Evolutionary conservation across 2,797 vertebrate species (phyloP).

Genomic region (Cyclopterus lumpus): DNA sequence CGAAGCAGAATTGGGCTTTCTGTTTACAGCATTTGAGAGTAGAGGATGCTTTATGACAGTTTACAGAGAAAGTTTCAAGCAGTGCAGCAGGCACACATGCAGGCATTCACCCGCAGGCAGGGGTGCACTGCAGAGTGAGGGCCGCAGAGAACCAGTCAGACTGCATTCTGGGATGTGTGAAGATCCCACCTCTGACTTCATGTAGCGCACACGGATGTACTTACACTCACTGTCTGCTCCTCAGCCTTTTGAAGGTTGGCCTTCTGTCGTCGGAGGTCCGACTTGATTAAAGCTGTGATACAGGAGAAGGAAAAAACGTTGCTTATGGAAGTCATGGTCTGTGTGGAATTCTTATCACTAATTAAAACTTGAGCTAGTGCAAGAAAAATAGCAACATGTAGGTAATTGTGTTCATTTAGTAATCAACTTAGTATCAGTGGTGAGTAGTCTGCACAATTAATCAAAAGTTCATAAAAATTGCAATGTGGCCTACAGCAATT

Average conservation of each 20-base stretch:
- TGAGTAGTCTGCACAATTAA: not conserved
- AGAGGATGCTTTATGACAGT: slow-evolving; percentile 12
- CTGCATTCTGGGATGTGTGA: slow-evolving; percentile 5
- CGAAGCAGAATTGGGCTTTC: slow-evolving; percentile 22
- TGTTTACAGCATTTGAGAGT: slow-evolving; percentile 2
- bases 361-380: not conserved
- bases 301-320: not conserved
- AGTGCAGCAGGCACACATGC: not conserved
- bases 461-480: not conserved
- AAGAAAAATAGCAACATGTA: not conserved
- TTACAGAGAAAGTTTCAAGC: slow-evolving; percentile 22
- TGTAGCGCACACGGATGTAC: slow-evolving; percentile 68
- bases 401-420: not conserved
- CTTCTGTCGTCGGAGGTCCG: slow-evolving; percentile 91
- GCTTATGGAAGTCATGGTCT: too few relatives aligned
- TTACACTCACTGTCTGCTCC: slow-evolving; percentile 78
- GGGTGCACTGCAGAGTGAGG: slow-evolving; percentile 3
- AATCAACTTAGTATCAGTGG: not conserved
- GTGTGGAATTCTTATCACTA: not conserved
- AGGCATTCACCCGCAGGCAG: not conserved
- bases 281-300: slow-evolving; percentile 90
- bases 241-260: slow-evolving; percentile 80
- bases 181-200: slow-evolving; percentile 28
- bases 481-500: not conserved
- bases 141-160: slow-evolving; percentile 18